Percentiles rank a stretch among this genome's conserved stretches.
phyloP scores from a whole-genome alignment of 2,113 vertebrate species.

The Cairina moschata region DNA sequence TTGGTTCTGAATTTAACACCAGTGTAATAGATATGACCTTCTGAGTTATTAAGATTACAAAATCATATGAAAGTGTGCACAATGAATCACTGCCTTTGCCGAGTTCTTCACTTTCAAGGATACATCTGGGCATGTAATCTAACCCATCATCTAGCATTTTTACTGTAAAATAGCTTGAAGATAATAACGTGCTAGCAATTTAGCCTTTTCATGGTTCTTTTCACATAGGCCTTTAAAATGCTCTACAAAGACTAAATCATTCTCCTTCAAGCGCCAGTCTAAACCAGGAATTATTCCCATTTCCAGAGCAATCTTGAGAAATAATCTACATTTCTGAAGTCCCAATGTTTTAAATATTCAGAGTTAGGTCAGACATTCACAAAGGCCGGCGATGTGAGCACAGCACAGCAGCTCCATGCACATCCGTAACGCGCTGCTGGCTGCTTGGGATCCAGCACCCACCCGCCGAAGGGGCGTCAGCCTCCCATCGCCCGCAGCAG shows the following conservation, averaged over 20 bases:
- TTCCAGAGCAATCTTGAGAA: background rate
- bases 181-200: background rate
- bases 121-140: background rate
- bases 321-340: background rate
- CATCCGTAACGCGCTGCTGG: background rate
- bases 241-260: background rate
- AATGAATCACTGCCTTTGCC: background rate
- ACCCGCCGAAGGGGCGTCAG: background rate
- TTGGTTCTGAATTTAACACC: background rate
- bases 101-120: background rate
- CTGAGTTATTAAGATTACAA: background rate
- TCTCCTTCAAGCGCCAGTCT: background rate
- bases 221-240: background rate
- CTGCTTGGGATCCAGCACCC: background rate
- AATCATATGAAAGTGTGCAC: background rate
- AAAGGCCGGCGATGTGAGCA: background rate
- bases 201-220: background rate
- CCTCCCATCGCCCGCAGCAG: background rate
- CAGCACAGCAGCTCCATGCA: background rate
- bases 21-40: background rate
- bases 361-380: background rate
- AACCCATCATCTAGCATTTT: background rate
- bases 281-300: background rate
- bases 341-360: background rate
- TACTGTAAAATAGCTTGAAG: background rate